A percentile compares a stretch with the other conserved stretches of the same genome.
Conservation (phyloP, 2,888 invertebrate species). For the Phania funesta region DNA sequence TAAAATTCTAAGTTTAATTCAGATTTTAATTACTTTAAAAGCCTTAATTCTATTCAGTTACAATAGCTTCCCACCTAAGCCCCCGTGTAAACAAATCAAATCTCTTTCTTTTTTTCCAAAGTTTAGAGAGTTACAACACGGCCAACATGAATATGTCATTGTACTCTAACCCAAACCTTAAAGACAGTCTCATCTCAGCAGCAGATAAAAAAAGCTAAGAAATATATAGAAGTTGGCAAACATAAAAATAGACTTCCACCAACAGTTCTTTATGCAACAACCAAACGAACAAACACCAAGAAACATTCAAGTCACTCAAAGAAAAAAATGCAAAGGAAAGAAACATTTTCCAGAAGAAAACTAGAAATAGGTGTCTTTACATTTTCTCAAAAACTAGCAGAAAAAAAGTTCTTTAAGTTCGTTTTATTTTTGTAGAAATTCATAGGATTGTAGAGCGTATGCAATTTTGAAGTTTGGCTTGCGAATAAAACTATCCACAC, state of each 20-base stretch:
- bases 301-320: background rate
- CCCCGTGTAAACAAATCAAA: background rate
- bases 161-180: constrained; percentile 68
- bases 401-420: constrained; percentile 28
- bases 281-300: background rate
- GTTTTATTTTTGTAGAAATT: constrained; percentile 46
- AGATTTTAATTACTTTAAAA: background rate
- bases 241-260: constrained; percentile 51
- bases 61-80: background rate
- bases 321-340: constrained; percentile 41
- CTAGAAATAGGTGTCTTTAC: constrained; percentile 52
- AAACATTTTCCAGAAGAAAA: constrained; percentile 52
- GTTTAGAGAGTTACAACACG: constrained; percentile 26
- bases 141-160: constrained; percentile 67
- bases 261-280: constrained; percentile 30
- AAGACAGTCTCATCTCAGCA: constrained; percentile 45
- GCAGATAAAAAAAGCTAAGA: background rate
- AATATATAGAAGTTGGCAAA: constrained; percentile 39
- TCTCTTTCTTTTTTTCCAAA: constrained; percentile 18
- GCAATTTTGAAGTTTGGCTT: constrained; percentile 40
- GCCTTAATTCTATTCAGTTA: background rate
- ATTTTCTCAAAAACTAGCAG: constrained; percentile 9
- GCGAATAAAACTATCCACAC: constrained; percentile 4
- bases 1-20: background rate
- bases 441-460: constrained; percentile 23